Evolutionary conservation across 2,113 vertebrate species (phyloP).

Genomic region (Chamaea fasciata): DNA sequence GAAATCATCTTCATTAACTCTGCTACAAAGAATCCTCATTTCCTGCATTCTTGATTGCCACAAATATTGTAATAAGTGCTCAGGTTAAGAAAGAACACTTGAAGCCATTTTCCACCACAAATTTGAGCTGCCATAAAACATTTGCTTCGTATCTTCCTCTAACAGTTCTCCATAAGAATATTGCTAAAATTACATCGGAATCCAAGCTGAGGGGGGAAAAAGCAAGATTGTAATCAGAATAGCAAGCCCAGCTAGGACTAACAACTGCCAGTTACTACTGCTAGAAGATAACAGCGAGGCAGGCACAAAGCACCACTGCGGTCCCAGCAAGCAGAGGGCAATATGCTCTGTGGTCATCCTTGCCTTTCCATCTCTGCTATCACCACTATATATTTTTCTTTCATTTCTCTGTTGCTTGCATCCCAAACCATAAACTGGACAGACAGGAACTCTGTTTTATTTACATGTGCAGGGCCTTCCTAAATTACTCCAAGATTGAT

Average conservation of each 20-base stretch:
- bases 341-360: neutral
- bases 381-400: neutral
- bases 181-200: conserved; percentile 19
- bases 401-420: neutral
- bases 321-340: neutral
- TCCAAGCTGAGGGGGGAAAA: neutral
- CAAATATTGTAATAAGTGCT: neutral
- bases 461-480: neutral
- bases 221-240: conserved; percentile 21
- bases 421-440: neutral
- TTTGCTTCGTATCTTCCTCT: neutral
- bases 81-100: conserved; percentile 23
- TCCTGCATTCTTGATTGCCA: neutral
- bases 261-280: neutral
- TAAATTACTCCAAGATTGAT: neutral
- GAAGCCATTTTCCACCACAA: neutral
- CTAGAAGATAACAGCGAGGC: neutral
- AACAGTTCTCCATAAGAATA: conserved; percentile 26
- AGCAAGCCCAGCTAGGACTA: neutral
- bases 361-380: neutral
- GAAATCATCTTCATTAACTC: conserved; percentile 33
- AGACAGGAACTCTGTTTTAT: neutral
- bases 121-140: conserved; percentile 11
- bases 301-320: neutral
- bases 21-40: neutral